A percentile compares a stretch with the other conserved stretches of the same genome.
Evolutionary conservation across 2,113 vertebrate species (phyloP).

Genomic region (Centropristis striata): DNA sequence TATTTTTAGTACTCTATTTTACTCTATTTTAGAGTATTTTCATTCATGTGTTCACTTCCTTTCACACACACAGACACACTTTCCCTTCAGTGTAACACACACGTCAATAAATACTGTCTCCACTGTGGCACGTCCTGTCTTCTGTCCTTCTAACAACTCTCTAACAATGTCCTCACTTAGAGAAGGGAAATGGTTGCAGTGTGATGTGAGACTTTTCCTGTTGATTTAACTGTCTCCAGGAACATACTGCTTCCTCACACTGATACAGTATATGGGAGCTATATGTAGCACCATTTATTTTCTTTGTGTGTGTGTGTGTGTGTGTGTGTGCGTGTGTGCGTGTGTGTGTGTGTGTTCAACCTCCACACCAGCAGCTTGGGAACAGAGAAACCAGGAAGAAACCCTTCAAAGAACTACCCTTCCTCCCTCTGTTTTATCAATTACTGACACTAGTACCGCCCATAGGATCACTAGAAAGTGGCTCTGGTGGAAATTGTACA

Average conservation of each 20-base stretch:
- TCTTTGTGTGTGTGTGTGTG: conserved; percentile 32
- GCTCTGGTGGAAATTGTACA: conserved; percentile 34
- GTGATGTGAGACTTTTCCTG: conserved; percentile 74
- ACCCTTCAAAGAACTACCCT: conserved; percentile 61
- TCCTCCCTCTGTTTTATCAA: conserved; percentile 70
- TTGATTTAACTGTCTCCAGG: conserved; percentile 70
- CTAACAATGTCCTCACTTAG: conserved; percentile 72
- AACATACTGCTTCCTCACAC: conserved; percentile 64
- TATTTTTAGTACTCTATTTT: too few relatives aligned
- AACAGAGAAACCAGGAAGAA: conserved; percentile 65
- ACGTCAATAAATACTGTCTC: conserved; percentile 16
- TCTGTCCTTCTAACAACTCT: conserved; percentile 72
- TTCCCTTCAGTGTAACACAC: conserved; percentile 41
- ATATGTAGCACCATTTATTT: conserved; percentile 53
- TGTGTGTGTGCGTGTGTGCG: conserved; percentile 4
- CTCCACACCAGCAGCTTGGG: conserved; percentile 38
- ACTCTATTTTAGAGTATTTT: conserved; percentile 27
- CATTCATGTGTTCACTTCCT: conserved; percentile 46
- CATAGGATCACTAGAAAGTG: conserved; percentile 39
- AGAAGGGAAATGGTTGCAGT: conserved; percentile 71
- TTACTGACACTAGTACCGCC: conserved; percentile 42
- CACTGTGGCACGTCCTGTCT: conserved; percentile 68
- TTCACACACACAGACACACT: conserved; percentile 36
- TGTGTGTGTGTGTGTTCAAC: not conserved
- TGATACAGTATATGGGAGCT: conserved; percentile 43